Evolutionary conservation across 2,113 vertebrate genomes (phyloP), one percentile per base, ranked within the genome.

Genomic region (Raja brachyura): DNA sequence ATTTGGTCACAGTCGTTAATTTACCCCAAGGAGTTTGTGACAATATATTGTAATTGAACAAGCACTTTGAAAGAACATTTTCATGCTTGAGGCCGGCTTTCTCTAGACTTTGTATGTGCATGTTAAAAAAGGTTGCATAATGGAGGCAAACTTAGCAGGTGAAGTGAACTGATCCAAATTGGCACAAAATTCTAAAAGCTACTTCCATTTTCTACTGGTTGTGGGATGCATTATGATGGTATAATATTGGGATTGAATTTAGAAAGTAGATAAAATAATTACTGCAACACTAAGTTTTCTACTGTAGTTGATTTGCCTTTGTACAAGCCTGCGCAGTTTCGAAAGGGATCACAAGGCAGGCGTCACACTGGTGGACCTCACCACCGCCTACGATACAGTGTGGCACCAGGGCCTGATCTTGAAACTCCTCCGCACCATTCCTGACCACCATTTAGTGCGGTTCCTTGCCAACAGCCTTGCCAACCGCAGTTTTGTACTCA

Each of bases 1-100:
- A 73, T 33, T 92, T 33, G 14, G 90, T 92, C 31, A 92, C 90
- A 74, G 90, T 92, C 48, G 22, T 92, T 92, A 92, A 92, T 92
- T 92, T 73, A 68, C 33, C 33, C 39, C 33, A 74, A 73, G 90
- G 68, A 68, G 68, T 22, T 73, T 92, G 68, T 92, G 90, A 92
- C 90, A 92, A 68, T 10, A 74, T 68, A 28, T 92, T 28, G 63
- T 73, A 66, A 28, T 25, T 54, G 90, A 92, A 92, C 73, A 68
- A 68, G 39, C 68, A 92, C 3, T 48, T 74, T 92, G 90, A 92
- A 92, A 92, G 66, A 92, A 20, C n/a, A 73, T 92, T 92, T 92
- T 92, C 90, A 92, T 74, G 33, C 90, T 92, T 11, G 39, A 25
- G 68, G 39, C 9, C 73, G 90, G 90, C 90, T 73, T 92, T 73